Evolutionary conservation across 2,888 invertebrate species (phyloP), one percentile per base, ranked within the genome.

Genomic region (Pherbina coryleti): DNA sequence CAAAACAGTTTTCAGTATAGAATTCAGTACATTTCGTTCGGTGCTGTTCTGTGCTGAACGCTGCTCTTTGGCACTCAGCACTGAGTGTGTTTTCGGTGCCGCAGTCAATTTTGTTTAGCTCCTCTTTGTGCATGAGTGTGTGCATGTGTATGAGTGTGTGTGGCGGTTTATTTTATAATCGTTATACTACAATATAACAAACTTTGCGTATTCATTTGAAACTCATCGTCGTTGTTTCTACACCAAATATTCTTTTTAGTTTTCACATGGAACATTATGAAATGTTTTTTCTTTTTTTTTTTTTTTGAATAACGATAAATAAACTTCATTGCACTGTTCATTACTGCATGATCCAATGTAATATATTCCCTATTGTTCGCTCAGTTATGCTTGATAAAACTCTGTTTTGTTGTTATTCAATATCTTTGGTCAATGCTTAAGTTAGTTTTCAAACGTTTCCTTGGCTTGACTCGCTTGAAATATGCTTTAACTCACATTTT

Each of bases 171-270:
- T 44, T 44, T 44, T 44, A 44, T 7, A 44, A 44, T 44, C 44
- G 44, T 44, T 44, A 44, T 44, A 44, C 44, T 49, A 51, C 44
- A 69, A 51, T 51, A 69, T 69, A 69, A 69, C 74, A 64, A 66
- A 74, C 74, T 74, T 64, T 74, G 74, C 51, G 34, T 44, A 74
- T 74, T 53, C 74, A 66, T 74, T 74, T 51, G 64, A 31, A 53
- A 66, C 64, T 17, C 51, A 69, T n/a, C 67, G 22, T 67, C 22
- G 22, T 67, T 9, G 64, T 19, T 64, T 64, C 17, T n/a, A 28
- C 37, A 31, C 34, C 17, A 64, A 64, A 34, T n/a, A n/a, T 64
- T 28, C 37, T 2, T 8, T 17, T 17, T 28, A 34, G 64, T 64
- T 34, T 9, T 64, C 2, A 31, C n/a, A 34, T 64, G n/a, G 37